A percentile compares a stretch with the other conserved stretches of the same genome.
Evolutionary conservation across 2,113 vertebrate genomes (phyloP).

Genomic region (Alces alces): DNA sequence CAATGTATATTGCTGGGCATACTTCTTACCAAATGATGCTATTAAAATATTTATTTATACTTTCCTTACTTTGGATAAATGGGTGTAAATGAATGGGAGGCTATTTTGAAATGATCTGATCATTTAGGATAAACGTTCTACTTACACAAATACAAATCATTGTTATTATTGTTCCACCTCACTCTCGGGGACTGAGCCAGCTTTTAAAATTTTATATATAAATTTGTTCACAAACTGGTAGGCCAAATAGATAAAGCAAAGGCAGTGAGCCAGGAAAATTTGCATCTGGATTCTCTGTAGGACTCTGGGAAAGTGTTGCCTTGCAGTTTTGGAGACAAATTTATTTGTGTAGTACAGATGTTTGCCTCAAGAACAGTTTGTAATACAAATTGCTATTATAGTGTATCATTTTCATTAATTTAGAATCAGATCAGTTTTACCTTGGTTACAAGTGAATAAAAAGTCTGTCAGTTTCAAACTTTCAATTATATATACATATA

Average conservation of each 20-base stretch:
- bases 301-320: neutral
- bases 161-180: neutral
- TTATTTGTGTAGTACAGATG: slow-evolving; percentile 53
- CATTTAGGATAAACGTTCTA: neutral
- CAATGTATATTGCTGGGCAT: neutral
- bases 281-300: slow-evolving; percentile 12
- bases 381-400: slow-evolving; percentile 9
- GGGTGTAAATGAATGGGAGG: neutral
- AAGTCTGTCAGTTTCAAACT: neutral
- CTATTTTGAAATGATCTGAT: slow-evolving; percentile 16
- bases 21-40: neutral
- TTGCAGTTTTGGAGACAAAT: slow-evolving; percentile 28
- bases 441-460: neutral
- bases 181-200: neutral
- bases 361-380: slow-evolving; percentile 30
- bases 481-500: neutral
- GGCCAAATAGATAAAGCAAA: slow-evolving; percentile 1
- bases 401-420: slow-evolving; percentile 2
- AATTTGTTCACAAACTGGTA: slow-evolving; percentile 9
- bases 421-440: neutral
- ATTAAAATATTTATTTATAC: neutral
- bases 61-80: neutral
- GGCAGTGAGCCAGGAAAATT: slow-evolving; percentile 28
- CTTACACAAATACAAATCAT: neutral
- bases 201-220: slow-evolving; percentile 34